Percentiles rank a stretch among this genome's conserved stretches.
phyloP scores from a whole-genome alignment of 2,113 vertebrate species.

The Triplophysa tibetana region DNA sequence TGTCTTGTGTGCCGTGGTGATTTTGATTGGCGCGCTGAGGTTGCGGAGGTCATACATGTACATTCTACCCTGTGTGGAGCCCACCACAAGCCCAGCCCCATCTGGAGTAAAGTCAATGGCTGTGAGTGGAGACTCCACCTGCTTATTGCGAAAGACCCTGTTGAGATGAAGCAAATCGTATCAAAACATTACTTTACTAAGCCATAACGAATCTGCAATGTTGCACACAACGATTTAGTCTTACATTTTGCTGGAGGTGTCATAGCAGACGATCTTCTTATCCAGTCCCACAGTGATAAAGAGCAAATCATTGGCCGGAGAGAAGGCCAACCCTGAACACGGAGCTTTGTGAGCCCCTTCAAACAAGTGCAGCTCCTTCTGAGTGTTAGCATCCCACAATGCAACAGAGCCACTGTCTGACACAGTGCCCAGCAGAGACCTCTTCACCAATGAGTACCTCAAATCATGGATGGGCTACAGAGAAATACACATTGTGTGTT shows the following conservation, averaged over 20 bases:
- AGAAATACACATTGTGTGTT: conserved; percentile 22
- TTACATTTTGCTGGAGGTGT: conserved; percentile 94
- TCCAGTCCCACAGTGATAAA: conserved; percentile 93
- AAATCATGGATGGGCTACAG: conserved; percentile 88
- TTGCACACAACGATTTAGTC: conserved; percentile 35
- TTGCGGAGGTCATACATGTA: conserved; percentile 94
- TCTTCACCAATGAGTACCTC: conserved; percentile 86
- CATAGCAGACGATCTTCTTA: conserved; percentile 96
- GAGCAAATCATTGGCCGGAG: conserved; percentile 90
- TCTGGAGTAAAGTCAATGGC: conserved; percentile 91
- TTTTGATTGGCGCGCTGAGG: conserved; percentile 82
- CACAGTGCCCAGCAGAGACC: conserved; percentile 88
- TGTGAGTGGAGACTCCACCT: conserved; percentile 87
- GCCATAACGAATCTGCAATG: background rate
- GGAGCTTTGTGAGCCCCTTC: conserved; percentile 90
- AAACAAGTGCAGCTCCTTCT: conserved; percentile 86
- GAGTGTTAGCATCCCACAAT: conserved; percentile 93
- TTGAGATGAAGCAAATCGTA: background rate
- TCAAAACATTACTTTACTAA: background rate
- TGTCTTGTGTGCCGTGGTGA: conserved; percentile 87
- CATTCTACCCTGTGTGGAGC: conserved; percentile 91
- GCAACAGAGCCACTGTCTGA: conserved; percentile 89
- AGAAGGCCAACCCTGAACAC: conserved; percentile 89
- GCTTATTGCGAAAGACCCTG: conserved; percentile 81
- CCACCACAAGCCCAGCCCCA: conserved; percentile 87